Evolutionary conservation across 2,113 vertebrate genomes (phyloP), one percentile per base, ranked within the genome.

Genomic region (Coptodon rendalli): DNA sequence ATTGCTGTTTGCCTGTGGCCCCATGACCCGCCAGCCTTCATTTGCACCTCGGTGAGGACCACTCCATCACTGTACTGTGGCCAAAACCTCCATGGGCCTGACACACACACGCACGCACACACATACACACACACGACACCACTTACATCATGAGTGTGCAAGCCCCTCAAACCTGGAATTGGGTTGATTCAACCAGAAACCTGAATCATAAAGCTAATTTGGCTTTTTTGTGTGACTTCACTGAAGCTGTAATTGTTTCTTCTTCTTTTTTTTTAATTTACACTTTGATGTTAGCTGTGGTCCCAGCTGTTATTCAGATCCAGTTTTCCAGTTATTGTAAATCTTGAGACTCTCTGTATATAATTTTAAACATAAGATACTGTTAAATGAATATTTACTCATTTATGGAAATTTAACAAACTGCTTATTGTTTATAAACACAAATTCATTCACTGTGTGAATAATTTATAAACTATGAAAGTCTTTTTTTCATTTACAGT

Each of bases 41-140:
- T 97, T 97, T 96, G 82, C 96, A 95, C 96, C 93, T 92, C 3
- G 56, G 96, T 96, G 96, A 94, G 90, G 94, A 96, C 88, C 92
- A 87, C 89, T 96, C 95, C 94, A 96, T 96, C 96, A 96, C 92
- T 73, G 88, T 10, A 78, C 52, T 9, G 84, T 61, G 89, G 80
- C 85, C 34, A 17, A 81, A 83, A 43, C 40, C 89, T 88, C 84
- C 48, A n/a, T 80, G 82, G 59, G 17, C n/a, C 92, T 73, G 78
- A 87, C 87, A 94, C 87, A 89, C 88, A 81, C 86, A 92, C 84
- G 53, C 86, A 94, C 80, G 29, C 34, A 2, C 34, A 0, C 61
- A 7, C 88, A 93, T 81, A 87, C 89, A 87, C 66, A 86, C 86
- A 86, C 86, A 91, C 82, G 84, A 81, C 90, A 92, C 84, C 89